Percentiles rank a stretch among this genome's conserved stretches.
Conservation (phyloP, 2,888 invertebrate genomes). For the Microplitis manilae region DNA sequence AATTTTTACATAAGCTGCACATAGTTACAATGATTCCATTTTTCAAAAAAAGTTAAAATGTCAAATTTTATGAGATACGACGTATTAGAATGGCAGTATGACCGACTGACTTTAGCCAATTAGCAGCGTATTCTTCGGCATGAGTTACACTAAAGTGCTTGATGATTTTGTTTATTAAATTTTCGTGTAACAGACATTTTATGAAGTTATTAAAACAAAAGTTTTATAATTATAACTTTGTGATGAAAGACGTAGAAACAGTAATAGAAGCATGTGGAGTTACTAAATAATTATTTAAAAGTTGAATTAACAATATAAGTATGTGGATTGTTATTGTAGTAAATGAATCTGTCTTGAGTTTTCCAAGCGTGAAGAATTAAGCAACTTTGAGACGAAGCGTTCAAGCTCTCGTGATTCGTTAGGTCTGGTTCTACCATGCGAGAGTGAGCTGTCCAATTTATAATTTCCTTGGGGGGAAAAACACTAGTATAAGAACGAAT, state of each 20-base stretch:
- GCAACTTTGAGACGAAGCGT: slow-evolving; percentile 35
- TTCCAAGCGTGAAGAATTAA: slow-evolving; percentile 40
- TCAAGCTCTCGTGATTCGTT: slow-evolving; percentile 36
- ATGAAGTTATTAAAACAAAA: background rate
- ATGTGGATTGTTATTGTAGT: slow-evolving; percentile 28
- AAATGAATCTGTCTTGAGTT: slow-evolving; percentile 36
- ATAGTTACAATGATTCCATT: no score
- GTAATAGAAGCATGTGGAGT: slow-evolving; percentile 3
- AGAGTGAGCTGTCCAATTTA: slow-evolving; percentile 47
- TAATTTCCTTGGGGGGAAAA: slow-evolving; percentile 50
- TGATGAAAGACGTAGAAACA: background rate
- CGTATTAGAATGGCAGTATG: no score
- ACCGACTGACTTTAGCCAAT: no score
- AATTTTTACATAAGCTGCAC: no score
- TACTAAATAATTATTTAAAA: slow-evolving; percentile 25
- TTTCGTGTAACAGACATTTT: background rate
- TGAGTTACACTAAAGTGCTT: background rate
- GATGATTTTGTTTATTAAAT: background rate
- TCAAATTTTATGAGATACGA: no score
- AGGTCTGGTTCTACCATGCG: slow-evolving; percentile 28
- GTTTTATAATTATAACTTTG: background rate
- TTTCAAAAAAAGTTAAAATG: no score
- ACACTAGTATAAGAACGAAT: slow-evolving; percentile 25
- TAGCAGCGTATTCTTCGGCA: no score
- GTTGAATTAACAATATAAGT: slow-evolving; percentile 11